phyloP scores from a whole-genome alignment of 2,113 vertebrate genomes.

The Hippocampus comes region DNA sequence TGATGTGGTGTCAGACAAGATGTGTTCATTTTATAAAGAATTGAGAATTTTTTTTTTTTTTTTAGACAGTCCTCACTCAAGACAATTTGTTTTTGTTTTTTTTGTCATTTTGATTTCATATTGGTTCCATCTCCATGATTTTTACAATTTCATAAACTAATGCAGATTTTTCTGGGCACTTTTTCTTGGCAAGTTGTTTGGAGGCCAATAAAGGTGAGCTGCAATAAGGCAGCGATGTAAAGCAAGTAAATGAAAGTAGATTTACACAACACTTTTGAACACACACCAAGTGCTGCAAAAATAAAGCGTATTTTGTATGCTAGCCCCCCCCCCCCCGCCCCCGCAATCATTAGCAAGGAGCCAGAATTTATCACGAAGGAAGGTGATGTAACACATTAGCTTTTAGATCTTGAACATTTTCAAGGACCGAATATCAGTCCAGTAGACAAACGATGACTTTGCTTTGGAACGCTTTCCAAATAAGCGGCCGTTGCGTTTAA shows the following conservation, averaged over 20 bases:
- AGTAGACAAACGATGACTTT: slow-evolving; percentile 17
- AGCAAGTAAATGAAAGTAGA: background rate
- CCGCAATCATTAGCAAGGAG: slow-evolving; percentile 56
- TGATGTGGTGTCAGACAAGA: too few species aligned
- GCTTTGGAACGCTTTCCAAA: slow-evolving; percentile 27
- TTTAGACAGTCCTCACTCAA: too few species aligned
- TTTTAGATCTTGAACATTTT: slow-evolving; percentile 38
- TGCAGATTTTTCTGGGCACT: too few species aligned
- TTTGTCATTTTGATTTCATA: too few species aligned
- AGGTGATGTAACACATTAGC: slow-evolving; percentile 61
- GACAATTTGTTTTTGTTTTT: too few species aligned
- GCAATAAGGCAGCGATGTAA: slow-evolving; percentile 33
- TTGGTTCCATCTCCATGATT: too few species aligned
- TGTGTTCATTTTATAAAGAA: too few species aligned
- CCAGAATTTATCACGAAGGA: slow-evolving; percentile 55
- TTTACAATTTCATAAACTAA: too few species aligned
- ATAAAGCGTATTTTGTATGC: slow-evolving; percentile 28
- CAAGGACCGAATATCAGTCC: slow-evolving; percentile 22
- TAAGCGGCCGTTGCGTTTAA: slow-evolving; percentile 18
- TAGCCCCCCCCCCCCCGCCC: slow-evolving; percentile 22
- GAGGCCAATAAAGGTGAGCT: slow-evolving; percentile 33
- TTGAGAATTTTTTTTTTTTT: too few species aligned
- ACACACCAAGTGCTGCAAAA: background rate
- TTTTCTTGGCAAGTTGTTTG: background rate
- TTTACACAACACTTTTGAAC: background rate